Evolutionary conservation across 2,797 vertebrate species (phyloP).

Genomic region (Darevskia mixta): DNA sequence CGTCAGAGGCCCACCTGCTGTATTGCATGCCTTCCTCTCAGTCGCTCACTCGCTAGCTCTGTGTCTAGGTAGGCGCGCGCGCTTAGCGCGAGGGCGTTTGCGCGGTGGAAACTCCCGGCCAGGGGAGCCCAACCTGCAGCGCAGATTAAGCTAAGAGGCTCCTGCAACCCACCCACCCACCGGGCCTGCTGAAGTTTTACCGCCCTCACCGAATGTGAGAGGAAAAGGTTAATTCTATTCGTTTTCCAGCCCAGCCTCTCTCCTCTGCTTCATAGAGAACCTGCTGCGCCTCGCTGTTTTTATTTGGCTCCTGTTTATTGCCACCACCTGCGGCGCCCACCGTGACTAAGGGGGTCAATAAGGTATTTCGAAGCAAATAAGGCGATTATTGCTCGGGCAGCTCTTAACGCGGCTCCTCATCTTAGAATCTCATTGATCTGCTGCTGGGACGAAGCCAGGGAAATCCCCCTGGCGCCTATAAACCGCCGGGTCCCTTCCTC

Average conservation of each 20-base stretch:
- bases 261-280: too few species aligned
- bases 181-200: not conserved
- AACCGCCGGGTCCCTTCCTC: not conserved
- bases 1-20: slow-evolving; percentile 64
- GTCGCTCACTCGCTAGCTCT: not conserved
- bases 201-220: not conserved
- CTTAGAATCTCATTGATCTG: not conserved
- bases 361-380: not conserved
- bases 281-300: too few species aligned
- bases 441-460: not conserved
- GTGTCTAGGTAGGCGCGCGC: accelerated
- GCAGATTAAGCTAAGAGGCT: too few species aligned
- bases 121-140: not conserved
- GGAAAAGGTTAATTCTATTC: not conserved
- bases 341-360: not conserved
- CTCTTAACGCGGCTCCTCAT: accelerated
- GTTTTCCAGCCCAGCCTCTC: not conserved
- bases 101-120: too few species aligned
- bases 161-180: too few species aligned
- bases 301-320: not conserved
- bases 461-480: accelerated
- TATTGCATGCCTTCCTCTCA: not conserved
- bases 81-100: not conserved
- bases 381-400: not conserved
- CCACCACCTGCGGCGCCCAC: too few species aligned